A percentile compares a stretch with the other conserved stretches of the same genome.
phyloP scores from a whole-genome alignment of 2,797 vertebrate species.

The Semaprochilodus insignis region DNA sequence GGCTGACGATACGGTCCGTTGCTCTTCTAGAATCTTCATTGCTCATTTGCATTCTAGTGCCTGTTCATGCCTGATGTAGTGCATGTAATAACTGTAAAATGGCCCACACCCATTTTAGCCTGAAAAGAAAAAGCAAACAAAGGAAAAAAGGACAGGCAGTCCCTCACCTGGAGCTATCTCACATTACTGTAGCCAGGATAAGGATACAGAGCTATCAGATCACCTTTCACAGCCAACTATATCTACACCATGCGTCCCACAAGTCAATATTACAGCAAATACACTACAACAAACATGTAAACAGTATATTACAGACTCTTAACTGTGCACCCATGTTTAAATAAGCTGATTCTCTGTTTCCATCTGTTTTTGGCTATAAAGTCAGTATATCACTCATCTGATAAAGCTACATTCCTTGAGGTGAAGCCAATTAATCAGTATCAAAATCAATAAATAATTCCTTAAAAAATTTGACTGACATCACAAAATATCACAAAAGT shows the following conservation, averaged over 20 bases:
- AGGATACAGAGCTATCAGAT: slow-evolving; percentile 40
- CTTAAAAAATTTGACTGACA: background rate
- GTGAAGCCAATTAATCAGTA: background rate
- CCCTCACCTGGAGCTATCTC: slow-evolving; percentile 40
- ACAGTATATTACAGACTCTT: slow-evolving; percentile 4
- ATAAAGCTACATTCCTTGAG: background rate
- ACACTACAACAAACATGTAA: background rate
- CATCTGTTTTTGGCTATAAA: background rate
- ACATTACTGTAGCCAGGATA: slow-evolving; percentile 42
- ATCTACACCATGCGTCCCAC: slow-evolving; percentile 14
- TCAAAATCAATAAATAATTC: background rate
- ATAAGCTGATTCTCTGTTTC: background rate
- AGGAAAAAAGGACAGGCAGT: slow-evolving; percentile 31
- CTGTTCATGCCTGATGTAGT: slow-evolving; percentile 10
- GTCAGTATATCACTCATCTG: background rate
- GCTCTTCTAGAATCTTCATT: slow-evolving; percentile 19
- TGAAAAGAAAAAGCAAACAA: slow-evolving; percentile 35
- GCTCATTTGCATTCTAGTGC: slow-evolving; percentile 23
- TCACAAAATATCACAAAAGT: background rate
- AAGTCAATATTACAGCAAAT: background rate
- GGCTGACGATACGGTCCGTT: background rate
- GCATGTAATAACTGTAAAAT: background rate
- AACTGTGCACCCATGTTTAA: background rate
- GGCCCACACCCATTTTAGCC: slow-evolving; percentile 10
- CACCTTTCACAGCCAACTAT: slow-evolving; percentile 50